phyloP scores from a whole-genome alignment of 2,113 vertebrate genomes.

The Nesospiza acunhae region DNA sequence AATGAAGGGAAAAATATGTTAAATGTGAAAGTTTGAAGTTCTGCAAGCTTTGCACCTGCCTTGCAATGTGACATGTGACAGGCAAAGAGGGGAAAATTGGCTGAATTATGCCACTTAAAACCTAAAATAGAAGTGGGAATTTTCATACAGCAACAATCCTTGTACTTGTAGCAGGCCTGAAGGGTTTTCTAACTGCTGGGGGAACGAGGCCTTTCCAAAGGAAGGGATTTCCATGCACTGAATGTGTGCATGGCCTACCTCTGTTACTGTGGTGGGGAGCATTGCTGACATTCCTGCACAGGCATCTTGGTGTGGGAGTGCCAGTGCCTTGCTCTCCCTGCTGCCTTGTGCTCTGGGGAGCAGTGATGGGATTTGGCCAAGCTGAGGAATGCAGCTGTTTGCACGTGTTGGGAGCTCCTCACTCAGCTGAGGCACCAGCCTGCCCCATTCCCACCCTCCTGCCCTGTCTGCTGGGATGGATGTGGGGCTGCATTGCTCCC shows the following conservation, averaged over 20 bases:
- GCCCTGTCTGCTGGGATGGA: neutral
- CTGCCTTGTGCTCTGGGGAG: neutral
- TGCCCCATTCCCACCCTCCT: neutral
- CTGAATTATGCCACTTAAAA: neutral
- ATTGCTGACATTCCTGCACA: neutral
- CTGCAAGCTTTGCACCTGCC: constrained; percentile 34
- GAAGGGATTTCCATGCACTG: neutral
- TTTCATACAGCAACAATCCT: neutral
- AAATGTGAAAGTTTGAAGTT: constrained; percentile 6
- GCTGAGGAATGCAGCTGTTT: neutral
- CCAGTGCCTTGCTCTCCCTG: neutral
- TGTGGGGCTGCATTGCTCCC: neutral
- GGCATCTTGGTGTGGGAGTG: neutral
- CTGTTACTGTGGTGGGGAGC: neutral
- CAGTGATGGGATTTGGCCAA: neutral
- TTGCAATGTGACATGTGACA: neutral
- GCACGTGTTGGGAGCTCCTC: neutral
- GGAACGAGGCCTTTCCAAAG: neutral
- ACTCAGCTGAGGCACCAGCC: neutral
- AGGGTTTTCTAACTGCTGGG: neutral
- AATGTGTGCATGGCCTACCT: neutral
- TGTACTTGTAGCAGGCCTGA: neutral
- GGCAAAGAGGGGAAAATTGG: constrained; percentile 4
- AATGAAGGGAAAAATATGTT: constrained; percentile 4
- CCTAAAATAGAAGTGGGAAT: neutral